These are phyloP conservation scores for Chitala chitala DNA, from an alignment of 2,113 vertebrate species.

Conservation along the genomic window DNA sequence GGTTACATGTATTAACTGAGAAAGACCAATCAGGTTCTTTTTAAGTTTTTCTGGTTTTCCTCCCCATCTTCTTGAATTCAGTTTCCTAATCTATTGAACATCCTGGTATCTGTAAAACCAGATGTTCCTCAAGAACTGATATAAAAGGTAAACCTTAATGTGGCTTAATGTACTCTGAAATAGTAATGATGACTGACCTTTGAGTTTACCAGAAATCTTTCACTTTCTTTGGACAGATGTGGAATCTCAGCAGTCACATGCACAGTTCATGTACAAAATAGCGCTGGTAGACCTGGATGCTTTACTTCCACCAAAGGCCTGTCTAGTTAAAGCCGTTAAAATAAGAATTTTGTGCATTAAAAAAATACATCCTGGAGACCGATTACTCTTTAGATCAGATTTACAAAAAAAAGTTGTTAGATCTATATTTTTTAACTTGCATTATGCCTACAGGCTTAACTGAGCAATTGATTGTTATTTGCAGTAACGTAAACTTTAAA, in stretches of 20 bases:
- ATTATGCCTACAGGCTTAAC: too few relatives aligned
- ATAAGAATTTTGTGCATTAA: too few relatives aligned
- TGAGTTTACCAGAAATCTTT: neutral
- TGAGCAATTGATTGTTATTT: too few relatives aligned
- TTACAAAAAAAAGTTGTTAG: too few relatives aligned
- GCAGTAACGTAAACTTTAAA: too few relatives aligned
- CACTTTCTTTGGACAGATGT: neutral
- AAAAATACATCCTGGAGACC: too few relatives aligned
- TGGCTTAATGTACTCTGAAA: neutral
- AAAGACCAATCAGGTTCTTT: constrained; percentile 32
- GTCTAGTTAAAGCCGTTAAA: too few relatives aligned
- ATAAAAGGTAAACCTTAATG: neutral
- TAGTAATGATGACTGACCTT: neutral
- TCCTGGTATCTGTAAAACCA: neutral
- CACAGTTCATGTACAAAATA: neutral
- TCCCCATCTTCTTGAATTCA: neutral
- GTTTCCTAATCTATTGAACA: neutral
- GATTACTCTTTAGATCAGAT: too few relatives aligned
- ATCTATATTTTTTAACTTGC: too few relatives aligned
- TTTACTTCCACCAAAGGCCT: too few relatives aligned
- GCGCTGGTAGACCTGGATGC: too few relatives aligned
- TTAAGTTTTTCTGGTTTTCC: neutral
- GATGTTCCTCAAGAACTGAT: neutral
- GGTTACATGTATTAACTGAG: constrained; percentile 46
- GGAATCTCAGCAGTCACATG: constrained; percentile 3